Base-by-base conservation (phyloP, 2,888 invertebrate genomes). In the Augiades crinisus region DNA sequence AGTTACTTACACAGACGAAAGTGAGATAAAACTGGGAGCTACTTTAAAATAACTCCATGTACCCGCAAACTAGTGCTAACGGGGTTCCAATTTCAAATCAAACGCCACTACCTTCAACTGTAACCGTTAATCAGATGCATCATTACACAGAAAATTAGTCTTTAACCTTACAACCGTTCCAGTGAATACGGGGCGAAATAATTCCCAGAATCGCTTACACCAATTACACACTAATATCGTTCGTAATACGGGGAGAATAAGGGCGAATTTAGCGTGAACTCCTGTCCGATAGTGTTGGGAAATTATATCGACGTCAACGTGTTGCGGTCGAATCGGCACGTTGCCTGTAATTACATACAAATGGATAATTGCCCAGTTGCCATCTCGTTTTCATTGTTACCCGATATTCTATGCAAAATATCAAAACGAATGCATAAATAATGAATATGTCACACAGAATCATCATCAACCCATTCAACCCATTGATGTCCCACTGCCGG, bases 301-400 rank as follows among this genome's bases (percentile, higher is more conserved):
- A 50, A 50, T 50, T 50, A 36, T 50, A 50, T 50, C 36, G 50
- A 43, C 43, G 19, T 50, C 63, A 61, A 65, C 63, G 57, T 37
- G 47, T 55, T 58, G 65, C 30, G 65, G 68, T 68, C 59, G 61
- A 66, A 65, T 65, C 59, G 46, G 56, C 57, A 55, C 62, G 67
- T 64, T 67, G 38, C 38, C 43, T 47, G 55, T 72, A 73, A 70
- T 73, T 73, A 67, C 56, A 60, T 64, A 64, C 64, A 65, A 66
- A 65, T 60, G 65, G 67, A 55, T 64, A 72, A 70, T 73, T 68
- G 63, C 49, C 60, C 46, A 47, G 58, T 63, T 62, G 56, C 56
- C 63, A 59, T 64, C 61, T 64, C 60, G 62, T 65, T 65, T 67
- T 60, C 64, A 62, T 57, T 62, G 64, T 62, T 53, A 59, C 56